A percentile compares a stretch with the other conserved stretches of the same genome.
These are phyloP conservation scores for Paedocypris sp. DNA, from an alignment of 2,113 vertebrate genomes.

Conservation along the genomic window DNA sequence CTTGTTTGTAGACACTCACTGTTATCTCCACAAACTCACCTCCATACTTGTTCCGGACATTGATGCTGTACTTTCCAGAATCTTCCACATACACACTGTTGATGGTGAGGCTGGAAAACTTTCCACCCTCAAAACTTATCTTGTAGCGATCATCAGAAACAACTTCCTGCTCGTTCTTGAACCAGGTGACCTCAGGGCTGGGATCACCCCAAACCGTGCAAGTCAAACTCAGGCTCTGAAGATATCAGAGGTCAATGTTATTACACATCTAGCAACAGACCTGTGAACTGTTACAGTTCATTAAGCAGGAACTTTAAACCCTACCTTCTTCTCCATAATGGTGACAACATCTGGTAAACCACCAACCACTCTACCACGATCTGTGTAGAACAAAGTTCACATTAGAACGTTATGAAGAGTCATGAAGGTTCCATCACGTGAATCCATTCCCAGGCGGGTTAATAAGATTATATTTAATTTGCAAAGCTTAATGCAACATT, in stretches of 20 bases:
- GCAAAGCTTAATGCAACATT: background rate
- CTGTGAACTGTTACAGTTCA: too few species aligned
- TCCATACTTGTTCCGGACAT: conserved; percentile 90
- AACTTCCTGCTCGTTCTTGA: conserved; percentile 86
- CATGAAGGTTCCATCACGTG: background rate
- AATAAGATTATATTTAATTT: background rate
- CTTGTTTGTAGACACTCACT: conserved; percentile 87
- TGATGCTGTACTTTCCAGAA: conserved; percentile 93
- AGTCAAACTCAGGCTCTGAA: conserved; percentile 85
- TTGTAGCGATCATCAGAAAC: conserved; percentile 68
- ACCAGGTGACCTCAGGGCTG: conserved; percentile 85
- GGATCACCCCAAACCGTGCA: conserved; percentile 94
- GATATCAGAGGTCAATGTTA: conserved; percentile 3
- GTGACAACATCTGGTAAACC: conserved; percentile 93
- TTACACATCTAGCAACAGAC: too few species aligned
- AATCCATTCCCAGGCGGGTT: background rate
- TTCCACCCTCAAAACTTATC: conserved; percentile 75
- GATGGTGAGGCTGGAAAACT: conserved; percentile 79
- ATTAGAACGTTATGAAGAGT: too few species aligned
- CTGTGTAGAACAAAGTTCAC: conserved; percentile 49
- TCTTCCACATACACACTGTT: conserved; percentile 80
- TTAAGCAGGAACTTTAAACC: too few species aligned
- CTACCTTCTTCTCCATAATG: conserved; percentile 98
- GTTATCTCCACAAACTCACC: conserved; percentile 95
- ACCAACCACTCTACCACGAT: conserved; percentile 89